A percentile compares a stretch with the other conserved stretches of the same genome.
Conservation (phyloP, 2,797 vertebrate species). For the Anableps anableps region DNA sequence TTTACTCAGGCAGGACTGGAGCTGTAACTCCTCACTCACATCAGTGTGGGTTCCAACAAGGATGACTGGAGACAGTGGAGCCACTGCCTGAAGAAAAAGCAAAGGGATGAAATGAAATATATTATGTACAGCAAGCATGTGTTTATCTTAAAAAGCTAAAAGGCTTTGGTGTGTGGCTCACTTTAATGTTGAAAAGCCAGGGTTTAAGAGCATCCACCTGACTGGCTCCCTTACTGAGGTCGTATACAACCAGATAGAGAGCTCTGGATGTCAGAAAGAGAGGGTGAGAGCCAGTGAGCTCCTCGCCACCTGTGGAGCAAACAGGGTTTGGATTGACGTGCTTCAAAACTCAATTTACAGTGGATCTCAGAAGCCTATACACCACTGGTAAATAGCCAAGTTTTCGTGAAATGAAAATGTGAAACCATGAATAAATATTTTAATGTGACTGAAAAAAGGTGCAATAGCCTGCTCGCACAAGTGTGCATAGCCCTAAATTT, state of each 20-base stretch:
- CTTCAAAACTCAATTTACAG: neutral
- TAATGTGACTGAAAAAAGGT: neutral
- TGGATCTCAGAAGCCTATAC: too few species aligned
- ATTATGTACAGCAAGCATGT: neutral
- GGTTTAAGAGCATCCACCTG: conserved; percentile 94
- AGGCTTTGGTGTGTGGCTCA: conserved; percentile 55
- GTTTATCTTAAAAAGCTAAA: neutral
- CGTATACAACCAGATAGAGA: conserved; percentile 93
- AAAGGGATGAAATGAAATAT: neutral
- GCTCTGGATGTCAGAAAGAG: conserved; percentile 94
- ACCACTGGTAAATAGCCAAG: neutral
- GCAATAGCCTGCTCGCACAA: neutral
- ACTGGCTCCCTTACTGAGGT: conserved; percentile 90
- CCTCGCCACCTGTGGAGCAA: conserved; percentile 85
- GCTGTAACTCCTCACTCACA: conserved; percentile 84
- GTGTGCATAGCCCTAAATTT: neutral
- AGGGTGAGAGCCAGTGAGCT: conserved; percentile 90
- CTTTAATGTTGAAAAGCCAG: conserved; percentile 99
- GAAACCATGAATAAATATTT: neutral
- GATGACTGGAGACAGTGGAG: conserved; percentile 91
- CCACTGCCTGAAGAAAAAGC: conserved; percentile 82
- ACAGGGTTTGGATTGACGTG: neutral
- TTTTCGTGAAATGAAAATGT: neutral
- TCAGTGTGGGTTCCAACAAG: conserved; percentile 94
- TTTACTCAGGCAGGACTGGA: conserved; percentile 87